phyloP scores from a whole-genome alignment of 2,888 invertebrate species.

The Gortyna flavago region DNA sequence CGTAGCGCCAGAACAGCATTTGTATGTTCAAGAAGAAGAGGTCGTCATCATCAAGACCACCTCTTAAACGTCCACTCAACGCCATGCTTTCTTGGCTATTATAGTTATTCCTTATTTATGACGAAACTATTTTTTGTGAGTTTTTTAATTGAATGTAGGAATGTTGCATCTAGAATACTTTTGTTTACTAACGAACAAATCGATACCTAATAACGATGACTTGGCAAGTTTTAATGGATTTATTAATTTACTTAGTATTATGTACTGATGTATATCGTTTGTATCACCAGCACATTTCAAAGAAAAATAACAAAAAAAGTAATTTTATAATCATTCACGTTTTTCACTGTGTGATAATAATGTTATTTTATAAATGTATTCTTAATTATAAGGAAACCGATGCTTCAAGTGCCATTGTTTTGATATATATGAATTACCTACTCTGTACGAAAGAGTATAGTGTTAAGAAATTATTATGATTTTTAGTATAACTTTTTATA shows the following conservation, averaged over 20 bases:
- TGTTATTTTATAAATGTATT: slow-evolving; percentile 60
- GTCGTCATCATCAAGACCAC: slow-evolving; percentile 83
- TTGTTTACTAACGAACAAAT: slow-evolving; percentile 55
- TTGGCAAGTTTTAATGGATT: slow-evolving; percentile 83
- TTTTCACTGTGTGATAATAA: slow-evolving; percentile 74
- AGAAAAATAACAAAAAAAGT: slow-evolving; percentile 79
- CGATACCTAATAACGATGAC: slow-evolving; percentile 74
- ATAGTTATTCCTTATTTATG: slow-evolving; percentile 55
- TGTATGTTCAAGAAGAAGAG: slow-evolving; percentile 85
- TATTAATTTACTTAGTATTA: slow-evolving; percentile 60
- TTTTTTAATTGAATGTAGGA: slow-evolving; percentile 69
- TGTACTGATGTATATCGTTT: slow-evolving; percentile 66
- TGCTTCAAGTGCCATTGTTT: slow-evolving; percentile 87
- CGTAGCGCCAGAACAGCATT: slow-evolving; percentile 82
- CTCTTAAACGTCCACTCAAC: slow-evolving; percentile 64
- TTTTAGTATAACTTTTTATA: slow-evolving; percentile 62
- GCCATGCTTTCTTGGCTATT: slow-evolving; percentile 37
- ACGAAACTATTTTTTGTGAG: slow-evolving; percentile 61
- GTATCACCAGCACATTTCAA: slow-evolving; percentile 80
- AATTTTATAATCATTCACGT: slow-evolving; percentile 72
- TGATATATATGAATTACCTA: slow-evolving; percentile 62
- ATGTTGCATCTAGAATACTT: slow-evolving; percentile 62
- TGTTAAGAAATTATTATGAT: slow-evolving; percentile 65
- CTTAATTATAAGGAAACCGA: slow-evolving; percentile 79
- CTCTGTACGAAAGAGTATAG: slow-evolving; percentile 69